Base-by-base conservation (phyloP, 2,888 invertebrate species). In the Halictus quadricinctus region DNA sequence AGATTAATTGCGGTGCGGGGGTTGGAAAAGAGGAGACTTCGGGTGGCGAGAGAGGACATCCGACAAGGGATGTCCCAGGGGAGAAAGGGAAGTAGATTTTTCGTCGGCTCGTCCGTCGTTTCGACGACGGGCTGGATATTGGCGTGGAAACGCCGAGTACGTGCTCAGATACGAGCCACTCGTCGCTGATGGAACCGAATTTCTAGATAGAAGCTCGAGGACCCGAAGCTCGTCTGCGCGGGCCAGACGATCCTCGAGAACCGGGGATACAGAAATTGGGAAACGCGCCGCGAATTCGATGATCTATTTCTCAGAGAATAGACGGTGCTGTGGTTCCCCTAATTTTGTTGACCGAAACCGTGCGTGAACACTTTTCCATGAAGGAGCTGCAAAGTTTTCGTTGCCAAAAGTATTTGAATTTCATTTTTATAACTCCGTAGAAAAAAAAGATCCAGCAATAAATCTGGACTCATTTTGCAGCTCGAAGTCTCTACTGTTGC, bases 131-230 rank as follows among this genome's bases (percentile, higher is more conserved):
- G 29, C 25, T 64, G n/a, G 46, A 76, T 60, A 66, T 25, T 46
- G 50, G n/a, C 64, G n/a, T 8, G 72, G 25, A 29, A 60, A 29
- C 46, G 25, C 25, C 15, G 43, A 29, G 72, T 73, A 48, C 15
- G 41, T 25, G 80, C 54, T 58, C 74, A 36, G 69, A 64, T 72
- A 25, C 58, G 21, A 21, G 60, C 6, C 25, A 50, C 58, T 75
- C 29, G 72, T 36, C 25, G 10, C 46, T 72, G 72, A 72, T 60
- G 43, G 25, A 41, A 64, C 46, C 29, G 48, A 70, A 60, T 64
- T 58, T 80, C 70, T 36, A n/a, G 58, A 43, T 76, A 25, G 48
- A 60, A 60, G 25, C 25, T 80, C 29, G 70, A 72, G 46, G 7
- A n/a, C 15, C 48, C 21, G 13, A 6, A 13, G 54, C 54, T 41